These are phyloP conservation scores for Dasypus novemcinctus DNA, from an alignment of 2,113 vertebrate genomes.

Conservation along the genomic window DNA sequence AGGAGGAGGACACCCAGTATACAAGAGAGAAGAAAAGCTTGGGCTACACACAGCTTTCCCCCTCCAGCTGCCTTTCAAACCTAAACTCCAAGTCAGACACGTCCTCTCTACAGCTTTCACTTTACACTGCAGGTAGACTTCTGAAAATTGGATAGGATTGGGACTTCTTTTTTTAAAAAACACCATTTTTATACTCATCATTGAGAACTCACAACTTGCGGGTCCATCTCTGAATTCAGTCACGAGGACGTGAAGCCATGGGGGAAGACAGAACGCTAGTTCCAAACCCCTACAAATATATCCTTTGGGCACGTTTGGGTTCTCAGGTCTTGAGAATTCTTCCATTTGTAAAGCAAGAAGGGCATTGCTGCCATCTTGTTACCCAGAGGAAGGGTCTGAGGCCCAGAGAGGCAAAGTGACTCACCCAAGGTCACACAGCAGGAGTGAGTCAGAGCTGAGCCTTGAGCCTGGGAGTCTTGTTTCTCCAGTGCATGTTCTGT, in stretches of 20 bases:
- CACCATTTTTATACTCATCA: not conserved
- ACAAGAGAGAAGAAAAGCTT: not conserved
- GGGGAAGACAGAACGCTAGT: not conserved
- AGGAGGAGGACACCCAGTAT: not conserved
- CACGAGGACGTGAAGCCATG: not conserved
- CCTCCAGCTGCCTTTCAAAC: not conserved
- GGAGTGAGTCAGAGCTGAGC: not conserved
- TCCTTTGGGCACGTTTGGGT: not conserved
- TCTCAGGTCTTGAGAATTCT: not conserved
- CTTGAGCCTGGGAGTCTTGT: not conserved
- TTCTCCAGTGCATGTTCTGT: accelerated
- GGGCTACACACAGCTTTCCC: not conserved
- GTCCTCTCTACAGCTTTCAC: accelerated
- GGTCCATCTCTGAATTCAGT: not conserved
- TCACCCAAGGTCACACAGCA: not conserved
- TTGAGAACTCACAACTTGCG: not conserved
- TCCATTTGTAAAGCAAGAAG: not conserved
- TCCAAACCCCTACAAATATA: not conserved
- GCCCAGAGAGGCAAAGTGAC: not conserved
- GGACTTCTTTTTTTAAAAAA: not conserved
- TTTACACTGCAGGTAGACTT: not conserved
- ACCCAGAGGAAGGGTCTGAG: not conserved
- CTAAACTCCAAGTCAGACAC: not conserved
- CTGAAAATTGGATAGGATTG: not conserved
- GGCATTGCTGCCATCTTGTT: not conserved